Evolutionary conservation across 2,797 vertebrate species (phyloP), one percentile per base, ranked within the genome.

Genomic region (Peromyscus attwateri): DNA sequence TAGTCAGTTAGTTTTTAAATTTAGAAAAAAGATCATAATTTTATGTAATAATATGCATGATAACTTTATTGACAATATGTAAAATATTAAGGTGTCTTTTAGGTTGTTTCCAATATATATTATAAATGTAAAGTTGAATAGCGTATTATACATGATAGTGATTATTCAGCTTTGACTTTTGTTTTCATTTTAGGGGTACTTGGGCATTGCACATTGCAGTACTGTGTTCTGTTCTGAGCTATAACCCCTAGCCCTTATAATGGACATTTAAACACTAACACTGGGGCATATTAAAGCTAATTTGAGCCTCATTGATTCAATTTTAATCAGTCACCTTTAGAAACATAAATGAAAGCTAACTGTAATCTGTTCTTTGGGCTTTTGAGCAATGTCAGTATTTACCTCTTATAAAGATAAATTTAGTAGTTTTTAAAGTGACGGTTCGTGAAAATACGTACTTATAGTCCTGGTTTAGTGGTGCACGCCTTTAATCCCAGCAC

Each of bases 1-100:
- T 73, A 87, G 49, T 6, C 87, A 64, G 40, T 85, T 95, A 91
- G 60, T 46, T 96, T 96, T 87, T 77, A 90, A 76, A 80, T 89
- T 95, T 81, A 81, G 40, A 23, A 6, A 93, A 93, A 27, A 81
- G 52, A 66, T 91, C 27, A 19, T 66, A 90, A 70, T 68, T 91
- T 37, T 92, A 25, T 79, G 43, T 87, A 66, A 70, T 70, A 70
- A 70, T 9, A 46, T 87, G 49, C 37, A 80, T n/a, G 6, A 37
- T 17, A 96, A 29, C 46, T 89, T 34, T 93, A 76, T 64, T 94
- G 82, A 11, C 64, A 57, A 85, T 93, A 84, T 77, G 16, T 64
- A 52, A 91, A 97, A n/a, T 95, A 76, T 25, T 94, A 46, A 55
- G 80, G 71, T 91, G 6, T 87, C 82, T 73, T 81, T 91, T 75